Evolutionary conservation across 2,797 vertebrate species (phyloP), one percentile per base, ranked within the genome.

Genomic region (Cynodonichthys magdalenae): DNA sequence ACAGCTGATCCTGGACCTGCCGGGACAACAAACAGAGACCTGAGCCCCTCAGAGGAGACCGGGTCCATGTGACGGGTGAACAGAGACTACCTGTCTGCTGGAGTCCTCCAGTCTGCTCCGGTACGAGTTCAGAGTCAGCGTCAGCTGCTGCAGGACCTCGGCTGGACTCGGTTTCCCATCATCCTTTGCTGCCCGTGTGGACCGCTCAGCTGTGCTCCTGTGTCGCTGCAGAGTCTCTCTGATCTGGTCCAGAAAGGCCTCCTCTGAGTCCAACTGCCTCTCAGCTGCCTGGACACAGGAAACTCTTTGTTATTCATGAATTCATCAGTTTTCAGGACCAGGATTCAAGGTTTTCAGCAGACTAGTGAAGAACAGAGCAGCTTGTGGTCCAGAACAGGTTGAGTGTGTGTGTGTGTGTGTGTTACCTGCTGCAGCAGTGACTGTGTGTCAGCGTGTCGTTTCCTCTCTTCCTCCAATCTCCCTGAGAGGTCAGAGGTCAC

Each of bases 1-100:
- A 4, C 44, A 73, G 53, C 65, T 83, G 79, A 15, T 87, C 87
- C 66, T 70, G 73, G 15, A 89, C 19, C 90, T 91, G 74, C 6
- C 2, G 20, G 5, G 19, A n/a, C 15, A 15, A 18, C 29, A 3
- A 24, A 14, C 1, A n/a, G 0, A 3, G 47, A 28, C 12, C 10
- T 2, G 18, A 19, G 39, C 3, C 15, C 15, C 19, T 34, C 8
- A 11, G 36, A 27, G 42, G 8, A 36, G 24, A 47, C 1, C 0
- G 17, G 19, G 12, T 10, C 3, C 24, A 27, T 11, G 0, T 39
- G 19, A 12, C 2, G 42, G 45, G 49, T 0, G 1, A 46, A 6
- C 6, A 46, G 8, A 6, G 4, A 1, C 3, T 29, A 90, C 86
- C 84, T 83, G 78, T 14, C 11, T 44, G 45, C 55, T 66, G 0